Conservation (phyloP, 2,797 vertebrate species). For the Diglossa cyanea region DNA sequence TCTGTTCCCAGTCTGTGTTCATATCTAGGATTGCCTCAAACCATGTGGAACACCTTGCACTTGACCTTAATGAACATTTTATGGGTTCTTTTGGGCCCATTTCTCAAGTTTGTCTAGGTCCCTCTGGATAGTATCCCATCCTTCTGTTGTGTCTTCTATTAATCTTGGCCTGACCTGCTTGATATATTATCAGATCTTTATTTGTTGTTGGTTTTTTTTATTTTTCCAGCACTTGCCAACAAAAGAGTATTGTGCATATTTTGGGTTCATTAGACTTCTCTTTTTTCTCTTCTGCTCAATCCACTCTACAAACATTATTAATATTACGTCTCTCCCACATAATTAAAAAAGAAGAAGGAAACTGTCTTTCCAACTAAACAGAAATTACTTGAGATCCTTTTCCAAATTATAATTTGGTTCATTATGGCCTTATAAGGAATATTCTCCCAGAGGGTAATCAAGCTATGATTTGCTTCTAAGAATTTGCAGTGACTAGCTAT, state of each 20-base stretch:
- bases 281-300: not conserved
- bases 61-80: not conserved
- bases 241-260: not conserved
- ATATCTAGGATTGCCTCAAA: not conserved
- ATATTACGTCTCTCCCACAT: not conserved
- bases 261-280: not conserved
- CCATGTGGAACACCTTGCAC: not conserved
- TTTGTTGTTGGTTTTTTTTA: not conserved
- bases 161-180: not conserved
- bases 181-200: not conserved
- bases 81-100: not conserved
- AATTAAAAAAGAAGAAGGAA: not conserved
- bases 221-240: not conserved
- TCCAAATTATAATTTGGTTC: not conserved
- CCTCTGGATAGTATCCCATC: not conserved
- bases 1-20: not conserved
- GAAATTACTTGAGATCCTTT: not conserved
- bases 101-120: not conserved
- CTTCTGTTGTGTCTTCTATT: not conserved
- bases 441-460: not conserved
- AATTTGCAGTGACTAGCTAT: not conserved
- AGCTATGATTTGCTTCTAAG: not conserved
- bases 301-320: not conserved
- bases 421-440: not conserved
- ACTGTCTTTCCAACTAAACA: not conserved